Conservation (phyloP, 2,113 vertebrate genomes). For the Leucopternis melanops region DNA sequence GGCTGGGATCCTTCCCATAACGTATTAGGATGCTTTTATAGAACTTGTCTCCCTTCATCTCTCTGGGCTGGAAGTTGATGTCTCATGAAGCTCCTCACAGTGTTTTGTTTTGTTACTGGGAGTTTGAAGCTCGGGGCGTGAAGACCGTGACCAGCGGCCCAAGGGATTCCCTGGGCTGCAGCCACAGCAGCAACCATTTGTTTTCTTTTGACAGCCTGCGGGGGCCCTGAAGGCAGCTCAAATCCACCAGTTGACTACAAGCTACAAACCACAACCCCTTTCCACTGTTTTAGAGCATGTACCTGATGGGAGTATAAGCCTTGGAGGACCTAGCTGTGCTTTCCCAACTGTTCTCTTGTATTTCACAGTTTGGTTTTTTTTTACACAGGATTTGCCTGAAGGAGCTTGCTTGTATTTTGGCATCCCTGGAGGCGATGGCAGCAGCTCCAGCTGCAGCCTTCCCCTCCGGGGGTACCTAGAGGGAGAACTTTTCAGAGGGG, state of each 20-base stretch:
- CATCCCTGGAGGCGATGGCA: not conserved
- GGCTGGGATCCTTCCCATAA: not conserved
- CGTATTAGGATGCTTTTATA: not conserved
- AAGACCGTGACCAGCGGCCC: not conserved
- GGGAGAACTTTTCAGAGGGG: not conserved
- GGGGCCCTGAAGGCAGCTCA: slow-evolving; percentile 21
- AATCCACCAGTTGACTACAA: slow-evolving; percentile 7
- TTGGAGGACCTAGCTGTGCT: not conserved
- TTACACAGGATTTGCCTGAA: not conserved
- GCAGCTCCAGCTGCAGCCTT: not conserved
- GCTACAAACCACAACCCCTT: slow-evolving; percentile 33
- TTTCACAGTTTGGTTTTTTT: not conserved
- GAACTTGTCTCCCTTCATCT: not conserved
- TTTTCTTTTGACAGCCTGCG: slow-evolving; percentile 47
- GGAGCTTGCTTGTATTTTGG: not conserved
- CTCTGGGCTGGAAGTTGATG: not conserved
- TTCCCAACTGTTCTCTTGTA: not conserved
- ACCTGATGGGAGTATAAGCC: not conserved
- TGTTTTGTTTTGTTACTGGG: slow-evolving; percentile 28
- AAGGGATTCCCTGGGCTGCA: slow-evolving; percentile 33
- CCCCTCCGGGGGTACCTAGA: not conserved
- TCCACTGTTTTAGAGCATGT: not conserved
- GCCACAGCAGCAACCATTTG: slow-evolving; percentile 39
- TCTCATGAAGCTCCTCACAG: not conserved
- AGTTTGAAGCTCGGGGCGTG: not conserved